phyloP scores from a whole-genome alignment of 2,888 invertebrate genomes.

The Scaptomyza cyrtandrae region DNA sequence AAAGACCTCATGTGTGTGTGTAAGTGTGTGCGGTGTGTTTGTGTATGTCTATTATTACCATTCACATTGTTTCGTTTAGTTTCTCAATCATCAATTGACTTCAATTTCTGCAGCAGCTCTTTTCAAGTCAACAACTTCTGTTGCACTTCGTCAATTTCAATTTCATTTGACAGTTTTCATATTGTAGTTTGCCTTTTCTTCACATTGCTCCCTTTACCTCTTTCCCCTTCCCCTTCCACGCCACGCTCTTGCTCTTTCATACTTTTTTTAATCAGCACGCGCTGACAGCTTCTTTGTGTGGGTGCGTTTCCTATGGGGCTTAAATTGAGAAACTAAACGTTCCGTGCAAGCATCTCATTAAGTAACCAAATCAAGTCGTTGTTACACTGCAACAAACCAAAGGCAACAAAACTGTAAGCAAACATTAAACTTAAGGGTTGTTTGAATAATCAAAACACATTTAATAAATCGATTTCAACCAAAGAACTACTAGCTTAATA shows the following conservation, averaged over 20 bases:
- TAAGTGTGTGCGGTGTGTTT: conserved; percentile 3
- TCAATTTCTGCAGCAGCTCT: conserved; percentile 67
- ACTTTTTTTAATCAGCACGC: conserved; percentile 39
- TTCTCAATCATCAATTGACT: conserved; percentile 75
- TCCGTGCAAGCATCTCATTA: conserved; percentile 15
- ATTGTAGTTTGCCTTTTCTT: conserved; percentile 8
- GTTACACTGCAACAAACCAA: not conserved
- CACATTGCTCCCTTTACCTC: not conserved
- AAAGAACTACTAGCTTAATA: not conserved
- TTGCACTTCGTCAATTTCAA: conserved; percentile 62
- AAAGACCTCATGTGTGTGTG: conserved; percentile 4
- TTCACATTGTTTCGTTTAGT: conserved; percentile 53
- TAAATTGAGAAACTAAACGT: conserved; percentile 1
- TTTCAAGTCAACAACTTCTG: conserved; percentile 51
- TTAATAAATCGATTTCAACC: not conserved
- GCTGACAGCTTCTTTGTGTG: conserved; percentile 40
- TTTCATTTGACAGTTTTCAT: conserved; percentile 53
- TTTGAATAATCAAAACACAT: not conserved
- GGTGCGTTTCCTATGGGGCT: not conserved
- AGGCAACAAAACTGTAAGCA: not conserved
- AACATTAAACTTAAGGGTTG: not conserved
- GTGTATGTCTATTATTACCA: conserved; percentile 52
- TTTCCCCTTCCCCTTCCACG: not conserved
- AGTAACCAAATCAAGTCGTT: conserved; percentile 15
- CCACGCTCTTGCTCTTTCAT: not conserved